Conservation (phyloP, 2,797 vertebrate genomes). For the Gambusia yucatana region DNA sequence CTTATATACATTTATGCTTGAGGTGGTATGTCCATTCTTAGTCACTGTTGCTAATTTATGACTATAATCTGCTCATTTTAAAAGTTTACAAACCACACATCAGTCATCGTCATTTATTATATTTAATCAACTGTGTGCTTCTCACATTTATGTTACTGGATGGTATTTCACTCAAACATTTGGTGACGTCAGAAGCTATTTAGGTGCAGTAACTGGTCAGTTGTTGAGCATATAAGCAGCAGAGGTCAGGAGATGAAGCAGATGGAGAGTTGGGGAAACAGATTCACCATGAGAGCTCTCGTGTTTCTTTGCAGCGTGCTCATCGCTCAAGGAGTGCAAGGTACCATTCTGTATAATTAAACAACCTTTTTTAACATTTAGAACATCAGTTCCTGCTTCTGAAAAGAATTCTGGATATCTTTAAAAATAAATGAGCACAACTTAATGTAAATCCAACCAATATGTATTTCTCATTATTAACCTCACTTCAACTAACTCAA, state of each 20-base stretch:
- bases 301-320: slow-evolving; percentile 56
- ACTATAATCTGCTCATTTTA: background rate
- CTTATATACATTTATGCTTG: too few relatives aligned
- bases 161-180: slow-evolving; percentile 18
- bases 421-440: background rate
- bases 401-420: background rate
- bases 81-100: slow-evolving; percentile 21
- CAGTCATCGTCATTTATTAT: slow-evolving; percentile 44
- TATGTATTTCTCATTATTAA: background rate
- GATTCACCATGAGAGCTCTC: slow-evolving; percentile 61
- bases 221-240: slow-evolving; percentile 55
- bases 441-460: background rate
- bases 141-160: slow-evolving; percentile 40
- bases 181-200: slow-evolving; percentile 32
- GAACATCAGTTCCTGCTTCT: background rate
- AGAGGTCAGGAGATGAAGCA: slow-evolving; percentile 20
- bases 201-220: slow-evolving; percentile 4
- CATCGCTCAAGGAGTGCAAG: slow-evolving; percentile 32
- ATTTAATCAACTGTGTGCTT: slow-evolving; percentile 60
- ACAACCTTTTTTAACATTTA: background rate
- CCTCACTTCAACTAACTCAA: background rate
- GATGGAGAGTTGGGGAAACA: slow-evolving; percentile 7
- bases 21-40: too few relatives aligned
- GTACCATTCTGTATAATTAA: slow-evolving; percentile 39
- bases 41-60: background rate